These are phyloP conservation scores for Dorcus parallelipipedus DNA, from an alignment of 2,888 invertebrate genomes.

Conservation along the genomic window DNA sequence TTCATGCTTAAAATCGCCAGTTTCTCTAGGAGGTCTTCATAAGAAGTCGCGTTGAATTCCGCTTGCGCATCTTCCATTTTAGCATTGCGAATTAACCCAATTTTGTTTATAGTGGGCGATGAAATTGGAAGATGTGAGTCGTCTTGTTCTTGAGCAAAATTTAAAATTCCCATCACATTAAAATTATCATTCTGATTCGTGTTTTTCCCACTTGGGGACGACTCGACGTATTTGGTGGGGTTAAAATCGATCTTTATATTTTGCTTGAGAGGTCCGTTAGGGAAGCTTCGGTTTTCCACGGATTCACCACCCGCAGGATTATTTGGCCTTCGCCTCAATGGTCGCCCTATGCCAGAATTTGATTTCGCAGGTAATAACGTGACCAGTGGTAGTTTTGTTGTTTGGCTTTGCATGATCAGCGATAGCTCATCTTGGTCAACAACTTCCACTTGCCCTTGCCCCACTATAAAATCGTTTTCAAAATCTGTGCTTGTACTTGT, in stretches of 20 bases:
- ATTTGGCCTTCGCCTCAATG: conserved; percentile 63
- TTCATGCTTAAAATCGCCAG: conserved; percentile 25
- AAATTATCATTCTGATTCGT: conserved; percentile 23
- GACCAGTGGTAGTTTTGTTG: conserved; percentile 50
- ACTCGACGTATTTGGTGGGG: conserved; percentile 18
- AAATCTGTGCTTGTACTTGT: background rate
- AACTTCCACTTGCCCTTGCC: conserved; percentile 45
- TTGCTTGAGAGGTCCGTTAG: conserved; percentile 23
- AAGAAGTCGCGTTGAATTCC: conserved; percentile 7
- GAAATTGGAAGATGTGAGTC: background rate
- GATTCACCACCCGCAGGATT: conserved; percentile 38
- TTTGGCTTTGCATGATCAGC: conserved; percentile 35
- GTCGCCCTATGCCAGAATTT: conserved; percentile 71
- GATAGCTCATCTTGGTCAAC: conserved; percentile 42
- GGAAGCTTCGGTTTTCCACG: conserved; percentile 38
- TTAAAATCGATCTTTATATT: conserved; percentile 12
- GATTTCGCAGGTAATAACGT: conserved; percentile 76
- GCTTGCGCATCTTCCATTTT: conserved; percentile 29
- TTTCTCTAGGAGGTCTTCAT: background rate
- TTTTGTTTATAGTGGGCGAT: background rate
- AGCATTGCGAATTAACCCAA: conserved; percentile 31
- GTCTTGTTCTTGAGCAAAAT: conserved; percentile 28
- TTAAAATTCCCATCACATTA: conserved; percentile 38
- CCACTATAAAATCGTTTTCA: conserved; percentile 24
- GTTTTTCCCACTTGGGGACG: too few relatives aligned